phyloP scores from a whole-genome alignment of 2,797 vertebrate genomes.

The Poeciliopsis gracilis region DNA sequence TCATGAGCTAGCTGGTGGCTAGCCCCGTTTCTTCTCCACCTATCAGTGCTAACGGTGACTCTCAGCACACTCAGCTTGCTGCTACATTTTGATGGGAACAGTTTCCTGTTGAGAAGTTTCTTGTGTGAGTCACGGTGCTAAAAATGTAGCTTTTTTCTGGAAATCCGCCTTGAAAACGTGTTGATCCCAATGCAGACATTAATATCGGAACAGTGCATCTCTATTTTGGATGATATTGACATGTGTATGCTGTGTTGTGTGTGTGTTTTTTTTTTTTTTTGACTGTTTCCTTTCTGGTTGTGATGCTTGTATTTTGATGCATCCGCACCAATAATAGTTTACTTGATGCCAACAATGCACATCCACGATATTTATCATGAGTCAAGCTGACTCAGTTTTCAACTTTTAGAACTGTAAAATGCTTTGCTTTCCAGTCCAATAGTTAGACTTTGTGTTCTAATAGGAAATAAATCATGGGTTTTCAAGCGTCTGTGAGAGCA shows the following conservation, averaged over 20 bases:
- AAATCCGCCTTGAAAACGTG: no score
- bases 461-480: not conserved
- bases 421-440: not conserved
- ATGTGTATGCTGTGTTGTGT: not conserved
- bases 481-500: not conserved
- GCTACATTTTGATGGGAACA: no score
- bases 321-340: not conserved
- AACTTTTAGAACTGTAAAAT: not conserved
- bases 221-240: not conserved
- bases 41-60: no score
- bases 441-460: not conserved
- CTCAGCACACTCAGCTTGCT: no score
- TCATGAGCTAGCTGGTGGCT: no score
- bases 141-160: no score
- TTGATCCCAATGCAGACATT: no score
- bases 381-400: not conserved
- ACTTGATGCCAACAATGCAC: not conserved
- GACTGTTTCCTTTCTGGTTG: not conserved
- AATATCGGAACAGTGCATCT: no score
- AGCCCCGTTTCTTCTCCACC: no score
- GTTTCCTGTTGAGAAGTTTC: no score
- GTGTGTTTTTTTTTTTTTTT: no score
- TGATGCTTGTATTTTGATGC: not conserved
- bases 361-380: not conserved
- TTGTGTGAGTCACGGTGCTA: no score